Percentiles rank a stretch among this genome's conserved stretches.
phyloP scores from a whole-genome alignment of 1,140 invertebrate genomes.

The Neuroterus valhalla region DNA sequence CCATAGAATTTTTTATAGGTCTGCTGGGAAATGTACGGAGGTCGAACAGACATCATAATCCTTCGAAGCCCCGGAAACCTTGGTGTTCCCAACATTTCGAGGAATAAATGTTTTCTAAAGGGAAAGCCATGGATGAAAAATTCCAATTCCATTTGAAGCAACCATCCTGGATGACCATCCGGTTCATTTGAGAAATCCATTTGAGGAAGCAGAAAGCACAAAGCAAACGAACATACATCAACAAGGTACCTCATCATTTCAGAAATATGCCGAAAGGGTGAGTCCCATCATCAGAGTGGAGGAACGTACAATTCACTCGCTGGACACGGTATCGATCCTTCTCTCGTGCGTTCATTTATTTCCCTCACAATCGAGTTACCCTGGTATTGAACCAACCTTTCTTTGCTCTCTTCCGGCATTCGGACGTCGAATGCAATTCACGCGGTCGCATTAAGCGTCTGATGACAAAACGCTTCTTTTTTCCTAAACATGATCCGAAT shows the following conservation, averaged over 20 bases:
- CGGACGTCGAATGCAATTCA: conserved; percentile 22
- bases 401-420: conserved; percentile 9
- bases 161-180: not conserved
- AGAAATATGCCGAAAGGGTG: conserved; percentile 10
- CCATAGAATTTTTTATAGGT: no score
- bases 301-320: not conserved
- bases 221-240: no score
- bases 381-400: not conserved
- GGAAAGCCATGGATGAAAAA: not conserved
- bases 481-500: conserved; percentile 1
- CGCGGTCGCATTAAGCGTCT: not conserved
- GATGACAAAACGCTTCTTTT: conserved; percentile 5
- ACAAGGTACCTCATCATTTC: conserved; percentile 8
- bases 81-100: no score
- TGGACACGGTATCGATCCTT: not conserved
- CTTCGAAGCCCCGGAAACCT: no score
- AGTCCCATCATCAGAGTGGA: conserved; percentile 9
- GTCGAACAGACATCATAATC: no score
- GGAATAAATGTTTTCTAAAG: no score
- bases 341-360: conserved; percentile 8
- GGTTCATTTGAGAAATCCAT: not conserved
- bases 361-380: conserved; percentile 4
- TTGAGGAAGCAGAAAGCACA: not conserved
- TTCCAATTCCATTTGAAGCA: not conserved
- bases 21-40: no score